These are phyloP conservation scores for Leptoteleia sp. DNA, from an alignment of 1,140 invertebrate species.

Conservation along the genomic window DNA sequence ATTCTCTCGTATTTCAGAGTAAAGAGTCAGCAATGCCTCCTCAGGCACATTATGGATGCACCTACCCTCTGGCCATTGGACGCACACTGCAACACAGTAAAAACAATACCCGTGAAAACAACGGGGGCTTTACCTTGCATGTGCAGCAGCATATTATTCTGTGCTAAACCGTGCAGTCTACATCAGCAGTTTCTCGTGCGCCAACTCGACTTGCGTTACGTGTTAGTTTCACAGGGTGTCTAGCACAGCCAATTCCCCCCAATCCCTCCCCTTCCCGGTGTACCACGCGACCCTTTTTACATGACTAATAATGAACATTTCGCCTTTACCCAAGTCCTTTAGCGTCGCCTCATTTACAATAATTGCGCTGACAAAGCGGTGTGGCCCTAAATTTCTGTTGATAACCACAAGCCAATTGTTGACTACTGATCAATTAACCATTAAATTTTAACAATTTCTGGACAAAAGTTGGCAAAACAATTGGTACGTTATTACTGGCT, in stretches of 20 bases:
- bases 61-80: constrained; percentile 93
- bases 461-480: too few species aligned
- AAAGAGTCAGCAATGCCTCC: constrained; percentile 79
- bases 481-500: too few species aligned
- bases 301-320: too few species aligned
- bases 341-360: too few species aligned
- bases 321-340: too few species aligned
- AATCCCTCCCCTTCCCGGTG: too few species aligned
- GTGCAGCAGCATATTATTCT: constrained; percentile 22
- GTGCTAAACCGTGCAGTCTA: constrained; percentile 38
- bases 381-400: too few species aligned
- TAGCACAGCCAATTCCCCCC: constrained; percentile 26
- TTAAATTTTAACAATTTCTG: too few species aligned
- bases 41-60: constrained; percentile 79
- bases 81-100: constrained; percentile 88
- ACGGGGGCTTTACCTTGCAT: constrained; percentile 14
- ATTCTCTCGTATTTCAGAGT: constrained; percentile 77
- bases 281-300: too few species aligned
- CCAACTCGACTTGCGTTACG: constrained; percentile 5
- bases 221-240: constrained; percentile 37
- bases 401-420: too few species aligned
- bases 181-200: constrained; percentile 6
- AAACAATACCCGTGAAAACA: constrained; percentile 46
- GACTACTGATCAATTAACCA: too few species aligned
- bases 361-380: too few species aligned